These are phyloP conservation scores for Eulithis testata DNA, from an alignment of 2,888 invertebrate species.

Conservation along the genomic window DNA sequence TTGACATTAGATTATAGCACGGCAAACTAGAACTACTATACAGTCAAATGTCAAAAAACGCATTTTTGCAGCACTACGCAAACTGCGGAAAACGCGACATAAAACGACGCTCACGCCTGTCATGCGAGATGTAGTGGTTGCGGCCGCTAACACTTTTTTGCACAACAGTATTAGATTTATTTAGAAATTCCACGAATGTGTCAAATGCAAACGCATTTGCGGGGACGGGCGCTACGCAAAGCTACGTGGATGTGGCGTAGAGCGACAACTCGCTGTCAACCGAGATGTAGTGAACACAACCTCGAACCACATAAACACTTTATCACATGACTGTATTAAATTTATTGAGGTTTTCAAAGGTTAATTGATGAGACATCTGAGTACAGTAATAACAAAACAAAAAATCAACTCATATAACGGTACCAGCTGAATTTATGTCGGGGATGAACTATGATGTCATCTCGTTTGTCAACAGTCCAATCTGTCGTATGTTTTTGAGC, in stretches of 20 bases:
- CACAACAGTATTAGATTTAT: constrained; percentile 32
- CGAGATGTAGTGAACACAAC: not conserved
- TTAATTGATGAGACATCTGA: too few relatives aligned
- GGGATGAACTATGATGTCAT: too few relatives aligned
- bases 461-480: too few relatives aligned
- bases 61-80: constrained; percentile 3
- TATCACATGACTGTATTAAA: not conserved
- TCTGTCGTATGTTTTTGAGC: too few relatives aligned
- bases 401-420: too few relatives aligned
- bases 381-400: too few relatives aligned
- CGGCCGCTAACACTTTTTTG: constrained; percentile 30
- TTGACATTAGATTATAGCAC: too few relatives aligned
- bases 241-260: constrained; percentile 4
- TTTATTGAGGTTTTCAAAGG: too few relatives aligned
- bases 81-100: constrained; percentile 18
- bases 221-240: not conserved
- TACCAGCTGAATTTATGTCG: too few relatives aligned
- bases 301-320: not conserved
- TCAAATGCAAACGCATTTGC: constrained; percentile 1
- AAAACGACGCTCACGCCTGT: constrained; percentile 35
- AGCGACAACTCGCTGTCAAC: constrained; percentile 2
- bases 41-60: constrained; percentile 8
- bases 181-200: constrained; percentile 1
- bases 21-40: too few relatives aligned
- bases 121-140: constrained; percentile 29